Percentiles rank a stretch among this genome's conserved stretches.
Evolutionary conservation across 1,140 invertebrate genomes (phyloP).

Genomic region (Atta colombica): DNA sequence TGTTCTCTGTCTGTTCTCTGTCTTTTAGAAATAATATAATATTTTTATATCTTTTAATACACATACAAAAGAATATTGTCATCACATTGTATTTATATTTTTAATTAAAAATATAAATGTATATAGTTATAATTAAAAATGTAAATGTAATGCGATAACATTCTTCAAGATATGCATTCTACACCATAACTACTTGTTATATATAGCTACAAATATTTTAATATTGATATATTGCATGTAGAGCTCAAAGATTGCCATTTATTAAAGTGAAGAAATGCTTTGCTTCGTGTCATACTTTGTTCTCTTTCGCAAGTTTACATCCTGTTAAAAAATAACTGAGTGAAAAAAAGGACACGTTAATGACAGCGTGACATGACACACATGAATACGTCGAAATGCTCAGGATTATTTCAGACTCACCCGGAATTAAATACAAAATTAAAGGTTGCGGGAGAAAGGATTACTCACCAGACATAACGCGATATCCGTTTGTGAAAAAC

Average conservation of each 20-base stretch:
- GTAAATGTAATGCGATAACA: background rate
- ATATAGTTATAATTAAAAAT: background rate
- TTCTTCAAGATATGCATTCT: background rate
- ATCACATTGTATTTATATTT: background rate
- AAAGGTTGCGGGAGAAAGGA: constrained; percentile 53
- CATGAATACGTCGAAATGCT: background rate
- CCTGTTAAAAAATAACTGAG: constrained; percentile 11
- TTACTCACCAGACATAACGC: constrained; percentile 11
- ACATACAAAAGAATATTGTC: background rate
- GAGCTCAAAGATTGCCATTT: background rate
- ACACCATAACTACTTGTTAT: background rate
- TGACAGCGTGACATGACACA: constrained; percentile 14
- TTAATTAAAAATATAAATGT: background rate
- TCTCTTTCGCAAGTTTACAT: constrained; percentile 24
- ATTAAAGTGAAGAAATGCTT: background rate
- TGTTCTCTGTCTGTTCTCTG: background rate
- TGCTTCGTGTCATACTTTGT: background rate
- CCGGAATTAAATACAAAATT: constrained; percentile 44
- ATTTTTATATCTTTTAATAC: background rate
- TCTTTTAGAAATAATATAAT: background rate
- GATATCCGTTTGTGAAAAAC: background rate
- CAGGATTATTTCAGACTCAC: background rate
- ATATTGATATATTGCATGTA: background rate
- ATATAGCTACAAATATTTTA: background rate
- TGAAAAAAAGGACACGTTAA: constrained; percentile 36